Conservation (phyloP, 2,888 invertebrate genomes). For the Drosophila vallismaia region DNA sequence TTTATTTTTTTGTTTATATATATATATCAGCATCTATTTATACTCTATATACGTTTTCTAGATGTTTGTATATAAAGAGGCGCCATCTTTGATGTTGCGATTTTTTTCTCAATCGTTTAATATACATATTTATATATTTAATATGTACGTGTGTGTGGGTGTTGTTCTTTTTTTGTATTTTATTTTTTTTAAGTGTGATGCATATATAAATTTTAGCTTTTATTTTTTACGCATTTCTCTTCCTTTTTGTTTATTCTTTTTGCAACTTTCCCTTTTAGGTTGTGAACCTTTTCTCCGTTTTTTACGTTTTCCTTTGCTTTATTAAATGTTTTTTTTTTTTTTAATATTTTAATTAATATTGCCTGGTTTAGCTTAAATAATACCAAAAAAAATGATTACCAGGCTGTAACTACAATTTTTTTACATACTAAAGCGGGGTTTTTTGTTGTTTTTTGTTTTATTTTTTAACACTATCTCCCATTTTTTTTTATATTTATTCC, state of each 20-base stretch:
- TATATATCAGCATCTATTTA: slow-evolving; percentile 35
- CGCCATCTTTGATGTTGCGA: slow-evolving; percentile 77
- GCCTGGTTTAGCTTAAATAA: slow-evolving; percentile 6
- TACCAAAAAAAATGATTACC: neutral
- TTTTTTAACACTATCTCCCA: neutral
- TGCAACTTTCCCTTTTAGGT: neutral
- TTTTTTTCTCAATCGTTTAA: slow-evolving; percentile 30
- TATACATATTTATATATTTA: slow-evolving; percentile 50
- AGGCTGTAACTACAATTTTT: neutral
- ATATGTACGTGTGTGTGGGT: slow-evolving; percentile 15
- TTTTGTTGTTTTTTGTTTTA: neutral
- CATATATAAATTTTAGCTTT: slow-evolving; percentile 22
- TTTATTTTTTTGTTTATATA: slow-evolving; percentile 35
- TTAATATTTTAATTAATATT: neutral
- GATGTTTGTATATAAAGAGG: slow-evolving; percentile 50
- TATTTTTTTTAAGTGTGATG: slow-evolving; percentile 2
- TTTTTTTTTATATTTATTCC: neutral
- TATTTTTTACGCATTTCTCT: neutral
- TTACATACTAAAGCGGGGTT: neutral
- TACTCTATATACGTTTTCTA: slow-evolving; percentile 38
- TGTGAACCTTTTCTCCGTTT: neutral
- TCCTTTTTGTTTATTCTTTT: neutral
- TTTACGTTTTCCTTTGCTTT: neutral
- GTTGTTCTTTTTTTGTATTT: slow-evolving; percentile 12
- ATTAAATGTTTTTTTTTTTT: neutral